phyloP scores from a whole-genome alignment of 2,888 invertebrate species.

The Drosophila peninsularis region DNA sequence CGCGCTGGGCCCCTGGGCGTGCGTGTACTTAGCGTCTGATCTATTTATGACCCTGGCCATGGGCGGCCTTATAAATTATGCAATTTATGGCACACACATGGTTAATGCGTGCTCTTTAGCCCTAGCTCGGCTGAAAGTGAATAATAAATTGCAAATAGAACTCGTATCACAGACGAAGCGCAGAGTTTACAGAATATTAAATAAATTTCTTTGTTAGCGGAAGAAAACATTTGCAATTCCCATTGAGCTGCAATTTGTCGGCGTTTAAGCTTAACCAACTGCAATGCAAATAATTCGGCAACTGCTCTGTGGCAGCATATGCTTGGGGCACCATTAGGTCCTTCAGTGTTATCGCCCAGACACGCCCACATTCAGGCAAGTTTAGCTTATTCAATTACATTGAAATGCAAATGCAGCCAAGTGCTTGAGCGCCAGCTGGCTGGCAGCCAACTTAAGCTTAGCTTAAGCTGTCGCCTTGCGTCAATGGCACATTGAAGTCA shows the following conservation, averaged over 20 bases:
- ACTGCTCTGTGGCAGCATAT: neutral
- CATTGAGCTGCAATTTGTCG: slow-evolving; percentile 16
- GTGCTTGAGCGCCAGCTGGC: slow-evolving; percentile 14
- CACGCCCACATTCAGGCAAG: slow-evolving; percentile 12
- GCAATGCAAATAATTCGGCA: slow-evolving; percentile 3
- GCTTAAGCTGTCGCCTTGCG: neutral
- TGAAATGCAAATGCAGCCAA: slow-evolving; percentile 57
- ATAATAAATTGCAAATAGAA: slow-evolving; percentile 38
- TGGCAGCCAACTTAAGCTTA: slow-evolving; percentile 9
- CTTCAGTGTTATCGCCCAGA: slow-evolving; percentile 20
- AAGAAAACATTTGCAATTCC: neutral
- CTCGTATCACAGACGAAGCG: neutral
- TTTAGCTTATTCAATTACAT: slow-evolving; percentile 39
- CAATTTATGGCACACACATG: slow-evolving; percentile 29
- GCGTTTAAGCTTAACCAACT: neutral
- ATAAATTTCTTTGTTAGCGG: no score
- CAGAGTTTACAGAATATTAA: no score
- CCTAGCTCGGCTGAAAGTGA: neutral
- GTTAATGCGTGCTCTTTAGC: slow-evolving; percentile 12
- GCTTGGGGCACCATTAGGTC: neutral
- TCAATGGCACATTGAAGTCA: no score
- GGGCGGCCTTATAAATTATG: slow-evolving; percentile 50
- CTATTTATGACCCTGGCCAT: slow-evolving; percentile 47
- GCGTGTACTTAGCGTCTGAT: slow-evolving; percentile 39
- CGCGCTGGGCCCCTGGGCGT: slow-evolving; percentile 22